Conservation (phyloP, 2,113 vertebrate species). For the Falcunculus frontatus region DNA sequence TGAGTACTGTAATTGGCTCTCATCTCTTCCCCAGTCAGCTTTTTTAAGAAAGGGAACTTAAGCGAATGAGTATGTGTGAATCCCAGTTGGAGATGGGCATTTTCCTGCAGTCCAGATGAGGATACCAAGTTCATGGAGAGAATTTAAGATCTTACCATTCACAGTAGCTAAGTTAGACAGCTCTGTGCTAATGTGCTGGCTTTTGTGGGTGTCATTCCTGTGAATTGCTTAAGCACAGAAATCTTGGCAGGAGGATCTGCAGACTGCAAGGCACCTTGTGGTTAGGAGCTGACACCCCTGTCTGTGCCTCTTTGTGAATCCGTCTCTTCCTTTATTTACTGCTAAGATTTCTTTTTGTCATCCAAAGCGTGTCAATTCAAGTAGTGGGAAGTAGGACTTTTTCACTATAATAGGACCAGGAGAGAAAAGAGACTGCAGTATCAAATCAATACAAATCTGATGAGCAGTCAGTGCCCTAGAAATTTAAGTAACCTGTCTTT, state of each 20-base stretch:
- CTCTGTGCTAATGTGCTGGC: neutral
- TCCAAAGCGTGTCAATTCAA: neutral
- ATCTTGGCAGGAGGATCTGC: conserved; percentile 16
- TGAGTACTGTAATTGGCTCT: neutral
- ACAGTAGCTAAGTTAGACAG: neutral
- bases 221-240: conserved; percentile 2
- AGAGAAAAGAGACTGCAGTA: neutral
- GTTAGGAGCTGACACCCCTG: neutral
- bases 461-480: neutral
- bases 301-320: neutral
- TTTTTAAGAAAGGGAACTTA: neutral
- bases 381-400: neutral
- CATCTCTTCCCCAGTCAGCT: neutral
- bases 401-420: neutral
- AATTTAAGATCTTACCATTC: neutral
- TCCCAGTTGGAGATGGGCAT: neutral
- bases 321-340: conserved; percentile 10
- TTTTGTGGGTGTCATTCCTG: conserved; percentile 41
- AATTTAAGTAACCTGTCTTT: neutral
- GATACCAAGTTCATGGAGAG: neutral
- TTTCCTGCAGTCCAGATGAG: neutral
- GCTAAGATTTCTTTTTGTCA: neutral
- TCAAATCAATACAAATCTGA: neutral
- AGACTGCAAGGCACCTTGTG: conserved; percentile 32
- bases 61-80: neutral